Evolutionary conservation across 2,888 invertebrate genomes (phyloP), one percentile per base, ranked within the genome.

Genomic region (Pachliopta kotzebuea): DNA sequence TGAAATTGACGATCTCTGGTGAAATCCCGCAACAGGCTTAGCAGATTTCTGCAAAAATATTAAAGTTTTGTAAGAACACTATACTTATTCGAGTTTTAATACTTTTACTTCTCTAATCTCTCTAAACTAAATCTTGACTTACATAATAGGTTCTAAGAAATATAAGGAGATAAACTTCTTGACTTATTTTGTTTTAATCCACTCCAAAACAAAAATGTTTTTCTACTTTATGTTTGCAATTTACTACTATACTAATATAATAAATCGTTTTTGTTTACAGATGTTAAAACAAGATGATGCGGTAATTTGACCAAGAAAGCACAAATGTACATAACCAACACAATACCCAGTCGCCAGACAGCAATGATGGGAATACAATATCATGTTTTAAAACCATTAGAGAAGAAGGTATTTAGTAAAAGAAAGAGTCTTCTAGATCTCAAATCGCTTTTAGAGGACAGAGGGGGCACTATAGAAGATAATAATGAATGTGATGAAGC

Each of bases 391-490:
- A 76, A 74, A 63, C 88, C 88, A 14, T 75, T 85, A 71, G 85
- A 84, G 70, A 88, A 86, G 71, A 83, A 83, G 59, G 80, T 83
- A 62, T 81, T 83, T 59, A 80, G 75, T 66, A 82, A 80, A 76
- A 80, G 82, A 69, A 83, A 81, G 74, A 81, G 84, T 70, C 79
- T 89, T 62, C 80, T 84, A 79, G 86, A 90, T 76, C 86, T 89
- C 68, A 91, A 86, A 87, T 82, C 84, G 14, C 79, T 89, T 68
- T 71, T 90, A 74, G 90, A 90, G 80, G 91, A 91, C 70, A 89
- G 91, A 91, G 91, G 90, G 69, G 83, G 80, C 63, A 78, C 77
- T 65, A 76, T 73, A 63, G 69, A 71, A 64, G 68, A 72, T 68
- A 72, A 66, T 65, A 67, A 68, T 56, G 62, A 67, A 56, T 71